Percentiles rank a stretch among this genome's conserved stretches.
phyloP scores from a whole-genome alignment of 2,797 vertebrate species.

The Astyanax mexicanus region DNA sequence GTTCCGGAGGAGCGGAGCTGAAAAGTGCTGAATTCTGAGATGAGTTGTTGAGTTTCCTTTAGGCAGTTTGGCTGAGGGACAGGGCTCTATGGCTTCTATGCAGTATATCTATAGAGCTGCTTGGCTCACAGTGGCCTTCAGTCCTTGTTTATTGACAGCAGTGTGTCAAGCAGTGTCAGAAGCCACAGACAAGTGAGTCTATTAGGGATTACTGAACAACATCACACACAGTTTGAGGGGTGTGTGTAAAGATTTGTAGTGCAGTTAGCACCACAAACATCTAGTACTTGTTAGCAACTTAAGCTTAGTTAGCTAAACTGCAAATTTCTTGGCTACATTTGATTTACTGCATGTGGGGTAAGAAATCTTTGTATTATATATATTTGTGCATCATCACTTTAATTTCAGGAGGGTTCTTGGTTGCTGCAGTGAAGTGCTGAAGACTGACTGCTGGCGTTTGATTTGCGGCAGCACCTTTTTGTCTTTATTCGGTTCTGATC shows the following conservation, averaged over 20 bases:
- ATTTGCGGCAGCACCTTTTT: not conserved
- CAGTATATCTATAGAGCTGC: constrained; percentile 26
- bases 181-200: not conserved
- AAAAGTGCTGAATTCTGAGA: constrained; percentile 67
- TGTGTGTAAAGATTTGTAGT: too few relatives aligned
- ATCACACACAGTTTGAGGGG: too few relatives aligned
- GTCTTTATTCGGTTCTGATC: not conserved
- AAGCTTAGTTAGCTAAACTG: too few relatives aligned
- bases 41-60: constrained; percentile 61
- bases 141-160: not conserved
- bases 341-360: not conserved
- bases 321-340: too few relatives aligned
- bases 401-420: constrained; percentile 50
- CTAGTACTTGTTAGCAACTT: too few relatives aligned
- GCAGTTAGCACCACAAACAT: too few relatives aligned
- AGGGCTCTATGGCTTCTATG: constrained; percentile 52
- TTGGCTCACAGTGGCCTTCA: too few relatives aligned
- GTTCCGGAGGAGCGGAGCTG: constrained; percentile 51
- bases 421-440: constrained; percentile 52
- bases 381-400: constrained; percentile 38
- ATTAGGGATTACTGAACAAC: too few relatives aligned
- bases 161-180: not conserved
- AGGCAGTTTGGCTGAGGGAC: constrained; percentile 60
- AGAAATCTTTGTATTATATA: not conserved
- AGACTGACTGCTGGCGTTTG: too few relatives aligned